Conservation (phyloP, 1,140 invertebrate species). For the Drosophila ogumai region DNA sequence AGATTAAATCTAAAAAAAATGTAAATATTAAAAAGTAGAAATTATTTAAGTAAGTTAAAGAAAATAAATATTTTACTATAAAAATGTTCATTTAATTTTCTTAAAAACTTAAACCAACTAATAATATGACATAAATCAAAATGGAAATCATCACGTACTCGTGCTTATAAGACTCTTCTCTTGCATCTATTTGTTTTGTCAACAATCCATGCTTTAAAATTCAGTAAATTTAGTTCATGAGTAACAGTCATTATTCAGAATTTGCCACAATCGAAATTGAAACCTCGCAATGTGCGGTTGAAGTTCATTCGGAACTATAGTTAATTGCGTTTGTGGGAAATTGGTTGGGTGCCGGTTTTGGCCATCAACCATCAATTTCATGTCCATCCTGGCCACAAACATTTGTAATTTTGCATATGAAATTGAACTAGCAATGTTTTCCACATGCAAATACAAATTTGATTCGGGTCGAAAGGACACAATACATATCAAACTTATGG, state of each 20-base stretch:
- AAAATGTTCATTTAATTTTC: too few species aligned
- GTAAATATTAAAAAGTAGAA: rapidly evolving
- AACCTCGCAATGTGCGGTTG: conserved; percentile 17
- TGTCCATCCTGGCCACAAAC: conserved; percentile 7
- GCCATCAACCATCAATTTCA: conserved; percentile 31
- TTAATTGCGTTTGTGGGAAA: conserved; percentile 48
- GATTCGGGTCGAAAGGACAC: not conserved
- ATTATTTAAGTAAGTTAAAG: not conserved
- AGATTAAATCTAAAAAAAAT: not conserved
- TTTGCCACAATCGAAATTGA: conserved; percentile 30
- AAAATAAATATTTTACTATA: not conserved
- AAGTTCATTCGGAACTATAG: conserved; percentile 34
- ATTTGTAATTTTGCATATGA: conserved; percentile 46
- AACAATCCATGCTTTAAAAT: conserved; percentile 1
- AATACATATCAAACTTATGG: not conserved
- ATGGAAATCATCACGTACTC: conserved; percentile 1
- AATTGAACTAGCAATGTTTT: conserved; percentile 36
- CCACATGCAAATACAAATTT: conserved; percentile 47
- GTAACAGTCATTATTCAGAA: not conserved
- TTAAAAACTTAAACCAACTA: not conserved
- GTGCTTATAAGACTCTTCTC: not conserved
- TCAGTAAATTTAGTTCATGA: not conserved
- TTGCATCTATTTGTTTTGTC: not conserved
- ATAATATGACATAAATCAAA: not conserved
- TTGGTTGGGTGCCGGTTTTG: conserved; percentile 7